phyloP scores from a whole-genome alignment of 64 coral and sea anemone species.

The Stichodactyla helianthus region DNA sequence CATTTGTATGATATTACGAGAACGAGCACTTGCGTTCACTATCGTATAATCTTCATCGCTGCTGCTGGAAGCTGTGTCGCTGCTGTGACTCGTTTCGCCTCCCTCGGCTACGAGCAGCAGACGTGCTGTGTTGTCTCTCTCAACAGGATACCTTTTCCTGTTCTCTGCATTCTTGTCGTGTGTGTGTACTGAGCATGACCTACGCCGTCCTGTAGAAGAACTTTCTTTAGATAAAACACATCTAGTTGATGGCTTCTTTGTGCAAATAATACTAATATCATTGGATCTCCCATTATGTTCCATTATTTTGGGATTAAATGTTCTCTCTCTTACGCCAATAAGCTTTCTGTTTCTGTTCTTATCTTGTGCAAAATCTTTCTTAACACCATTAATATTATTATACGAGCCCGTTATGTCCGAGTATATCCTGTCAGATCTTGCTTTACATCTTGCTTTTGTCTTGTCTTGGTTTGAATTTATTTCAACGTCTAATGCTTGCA shows the following conservation, averaged over 20 bases:
- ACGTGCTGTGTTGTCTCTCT: neutral
- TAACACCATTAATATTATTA: neutral
- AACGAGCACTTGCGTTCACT: neutral
- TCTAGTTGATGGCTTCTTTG: neutral
- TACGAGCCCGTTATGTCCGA: neutral
- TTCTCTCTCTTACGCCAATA: neutral
- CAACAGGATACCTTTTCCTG: neutral
- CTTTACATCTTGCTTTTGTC: neutral
- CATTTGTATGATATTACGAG: neutral
- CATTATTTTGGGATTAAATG: neutral
- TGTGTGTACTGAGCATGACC: neutral
- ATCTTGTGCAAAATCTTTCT: neutral
- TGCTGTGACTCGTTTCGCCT: neutral
- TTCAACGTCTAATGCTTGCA: neutral
- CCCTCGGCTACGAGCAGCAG: neutral
- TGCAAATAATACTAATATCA: neutral
- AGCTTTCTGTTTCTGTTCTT: neutral
- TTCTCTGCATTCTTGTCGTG: neutral
- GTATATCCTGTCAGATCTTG: neutral
- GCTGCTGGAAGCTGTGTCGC: neutral
- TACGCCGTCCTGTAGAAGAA: too few relatives aligned
- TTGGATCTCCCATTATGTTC: neutral
- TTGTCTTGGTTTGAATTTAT: neutral
- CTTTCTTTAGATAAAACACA: neutral
- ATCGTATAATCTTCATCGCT: neutral